These are phyloP conservation scores for Athetis lepigone DNA, from an alignment of 2,888 invertebrate species.

Conservation along the genomic window DNA sequence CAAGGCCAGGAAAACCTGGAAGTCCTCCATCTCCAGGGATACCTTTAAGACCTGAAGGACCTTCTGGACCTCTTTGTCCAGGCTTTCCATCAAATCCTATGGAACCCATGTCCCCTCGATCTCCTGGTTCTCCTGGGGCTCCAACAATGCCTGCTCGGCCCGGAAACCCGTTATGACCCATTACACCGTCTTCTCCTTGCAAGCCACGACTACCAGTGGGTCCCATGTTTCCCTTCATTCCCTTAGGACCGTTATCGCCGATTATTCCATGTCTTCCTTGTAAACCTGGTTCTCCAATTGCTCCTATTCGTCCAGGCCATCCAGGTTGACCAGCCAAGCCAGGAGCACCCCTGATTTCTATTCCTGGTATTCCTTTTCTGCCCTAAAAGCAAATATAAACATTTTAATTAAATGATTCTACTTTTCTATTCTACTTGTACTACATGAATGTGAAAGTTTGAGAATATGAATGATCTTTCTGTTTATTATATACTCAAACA, in stretches of 20 bases:
- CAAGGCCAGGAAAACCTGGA: constrained; percentile 70
- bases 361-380: constrained; percentile 77
- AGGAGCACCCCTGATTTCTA: constrained; percentile 54
- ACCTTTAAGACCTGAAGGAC: constrained; percentile 75
- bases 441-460: too few species aligned
- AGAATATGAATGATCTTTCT: too few species aligned
- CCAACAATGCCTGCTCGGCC: constrained; percentile 84
- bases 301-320: constrained; percentile 92
- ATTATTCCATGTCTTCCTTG: constrained; percentile 82
- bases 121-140: constrained; percentile 89
- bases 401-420: too few species aligned
- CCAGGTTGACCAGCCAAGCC: constrained; percentile 94
- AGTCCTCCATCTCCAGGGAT: constrained; percentile 70
- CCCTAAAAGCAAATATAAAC: constrained; percentile 73
- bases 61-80: constrained; percentile 82
- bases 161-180: constrained; percentile 82
- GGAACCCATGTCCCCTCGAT: constrained; percentile 94
- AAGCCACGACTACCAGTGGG: constrained; percentile 77
- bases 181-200: constrained; percentile 78
- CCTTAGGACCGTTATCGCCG: constrained; percentile 86
- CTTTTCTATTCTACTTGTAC: too few species aligned
- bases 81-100: constrained; percentile 82
- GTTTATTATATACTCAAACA: too few species aligned
- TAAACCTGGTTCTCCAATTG: constrained; percentile 89
- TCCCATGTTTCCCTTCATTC: constrained; percentile 91